These are phyloP conservation scores for Phycodurus eques DNA, from an alignment of 2,113 vertebrate genomes.

Conservation along the genomic window DNA sequence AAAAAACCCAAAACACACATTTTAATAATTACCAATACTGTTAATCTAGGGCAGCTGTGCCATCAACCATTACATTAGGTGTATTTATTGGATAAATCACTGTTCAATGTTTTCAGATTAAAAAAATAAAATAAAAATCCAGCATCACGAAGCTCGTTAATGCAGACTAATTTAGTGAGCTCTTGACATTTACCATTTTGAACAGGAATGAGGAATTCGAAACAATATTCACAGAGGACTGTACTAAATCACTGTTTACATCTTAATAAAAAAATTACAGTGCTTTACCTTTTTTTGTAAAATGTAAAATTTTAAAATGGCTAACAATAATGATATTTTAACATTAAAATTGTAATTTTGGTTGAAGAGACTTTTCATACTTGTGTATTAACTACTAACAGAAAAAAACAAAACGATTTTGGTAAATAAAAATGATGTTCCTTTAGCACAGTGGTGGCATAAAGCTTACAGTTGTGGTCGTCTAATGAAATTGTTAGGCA, in stretches of 20 bases:
- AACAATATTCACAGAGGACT: background rate
- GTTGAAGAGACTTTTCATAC: background rate
- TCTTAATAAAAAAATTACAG: too few relatives aligned
- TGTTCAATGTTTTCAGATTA: background rate
- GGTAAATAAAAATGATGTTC: background rate
- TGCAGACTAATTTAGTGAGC: too few relatives aligned
- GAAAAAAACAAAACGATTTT: background rate
- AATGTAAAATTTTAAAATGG: too few relatives aligned
- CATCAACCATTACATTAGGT: background rate
- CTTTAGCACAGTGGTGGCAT: background rate
- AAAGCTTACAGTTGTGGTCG: background rate
- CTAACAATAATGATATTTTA: background rate
- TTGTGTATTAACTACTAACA: background rate
- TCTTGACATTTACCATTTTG: background rate
- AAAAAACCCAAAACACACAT: background rate
- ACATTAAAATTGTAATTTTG: background rate
- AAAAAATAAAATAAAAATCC: too few relatives aligned
- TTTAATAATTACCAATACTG: background rate
- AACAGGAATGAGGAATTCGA: background rate
- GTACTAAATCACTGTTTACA: too few relatives aligned
- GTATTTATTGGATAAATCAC: background rate
- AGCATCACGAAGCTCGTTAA: background rate
- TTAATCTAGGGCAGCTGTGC: background rate
- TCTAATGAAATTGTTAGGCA: background rate
- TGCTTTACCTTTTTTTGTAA: too few relatives aligned